A percentile compares a stretch with the other conserved stretches of the same genome.
Conservation (phyloP, 2,113 vertebrate genomes). For the Brienomyrus brachyistius region DNA sequence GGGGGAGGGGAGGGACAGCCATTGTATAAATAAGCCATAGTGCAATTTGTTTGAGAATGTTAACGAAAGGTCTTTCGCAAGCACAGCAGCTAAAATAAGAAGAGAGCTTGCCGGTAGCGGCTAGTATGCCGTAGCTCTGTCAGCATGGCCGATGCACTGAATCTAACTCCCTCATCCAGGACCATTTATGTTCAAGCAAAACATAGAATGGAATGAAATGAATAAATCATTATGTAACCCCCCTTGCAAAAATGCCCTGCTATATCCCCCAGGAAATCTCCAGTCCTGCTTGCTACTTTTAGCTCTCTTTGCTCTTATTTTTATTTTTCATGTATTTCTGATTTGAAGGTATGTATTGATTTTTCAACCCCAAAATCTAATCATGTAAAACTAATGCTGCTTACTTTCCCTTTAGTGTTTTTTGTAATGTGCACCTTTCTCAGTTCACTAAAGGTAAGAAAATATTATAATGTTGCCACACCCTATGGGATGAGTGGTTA, state of each 20-base stretch:
- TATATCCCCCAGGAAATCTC: background rate
- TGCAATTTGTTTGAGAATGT: background rate
- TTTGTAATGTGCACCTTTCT: background rate
- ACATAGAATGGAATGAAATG: background rate
- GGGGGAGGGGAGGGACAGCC: background rate
- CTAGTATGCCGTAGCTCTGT: too few relatives aligned
- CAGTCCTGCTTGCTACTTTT: background rate
- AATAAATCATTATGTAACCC: background rate
- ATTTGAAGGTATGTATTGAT: background rate
- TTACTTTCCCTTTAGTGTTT: background rate
- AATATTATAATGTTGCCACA: background rate
- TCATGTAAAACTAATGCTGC: background rate
- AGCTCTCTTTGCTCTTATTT: background rate
- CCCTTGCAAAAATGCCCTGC: background rate
- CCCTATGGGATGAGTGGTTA: background rate
- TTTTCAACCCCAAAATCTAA: background rate
- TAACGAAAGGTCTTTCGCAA: background rate
- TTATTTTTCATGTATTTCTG: background rate
- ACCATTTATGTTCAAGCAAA: constrained; percentile 14
- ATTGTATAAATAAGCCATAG: constrained; percentile 1
- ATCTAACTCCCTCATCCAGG: background rate
- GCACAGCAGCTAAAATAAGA: background rate
- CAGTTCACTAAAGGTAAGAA: background rate
- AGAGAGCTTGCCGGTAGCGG: too few relatives aligned
- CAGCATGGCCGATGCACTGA: background rate